Base-by-base conservation (phyloP, 2,113 vertebrate species). In the Coptodon bakossiorum region DNA sequence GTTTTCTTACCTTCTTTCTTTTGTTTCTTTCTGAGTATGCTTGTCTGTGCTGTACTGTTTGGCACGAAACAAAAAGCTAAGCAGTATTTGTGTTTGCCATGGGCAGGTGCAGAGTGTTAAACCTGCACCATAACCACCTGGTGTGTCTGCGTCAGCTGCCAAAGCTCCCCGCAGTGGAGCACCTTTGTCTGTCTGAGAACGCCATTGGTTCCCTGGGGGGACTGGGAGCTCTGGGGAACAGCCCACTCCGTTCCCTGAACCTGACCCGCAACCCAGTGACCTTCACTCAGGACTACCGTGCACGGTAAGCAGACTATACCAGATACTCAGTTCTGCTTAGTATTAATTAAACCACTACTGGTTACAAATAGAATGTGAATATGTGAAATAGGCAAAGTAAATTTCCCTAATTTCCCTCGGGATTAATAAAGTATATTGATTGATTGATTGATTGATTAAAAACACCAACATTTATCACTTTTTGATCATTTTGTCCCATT, bases 151-250 rank as follows among this genome's bases (percentile, higher is more conserved):
- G 95, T 92, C 97, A 98, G 95, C 95, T 99, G 97, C 98, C 98
- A 97, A 98, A 97, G 93, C 91, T 98, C 85, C 98, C 98, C 36
- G 96, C 95, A 68, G 98, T 98, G 94, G 96, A 97, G 93, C 97
- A 97, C 79, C 97, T 99, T 54, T 98, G 97, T 84, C 94, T 99
- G 3, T 97, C 97, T 79, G 98, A 99, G 95, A 99, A 99, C 68
- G 96, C 97, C 95, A 98, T 98, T 80, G 24, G 91, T 82, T 97
- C 96, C 48, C 91, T 99, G 38, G 89, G 81, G 16, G 98, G 98
- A n/a, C 96, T 99, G 91, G 95, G 95, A 29, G 93, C 94, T 63
- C 95, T 99, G 61, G 93, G 89, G 56, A 71, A 87, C 90, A 95
- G 96, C 56, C 97, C 97, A 1, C 93, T 99, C 1, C 95, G 97